Evolutionary conservation across 2,113 vertebrate genomes (phyloP).

Genomic region (Boulengerochromis microlepis): DNA sequence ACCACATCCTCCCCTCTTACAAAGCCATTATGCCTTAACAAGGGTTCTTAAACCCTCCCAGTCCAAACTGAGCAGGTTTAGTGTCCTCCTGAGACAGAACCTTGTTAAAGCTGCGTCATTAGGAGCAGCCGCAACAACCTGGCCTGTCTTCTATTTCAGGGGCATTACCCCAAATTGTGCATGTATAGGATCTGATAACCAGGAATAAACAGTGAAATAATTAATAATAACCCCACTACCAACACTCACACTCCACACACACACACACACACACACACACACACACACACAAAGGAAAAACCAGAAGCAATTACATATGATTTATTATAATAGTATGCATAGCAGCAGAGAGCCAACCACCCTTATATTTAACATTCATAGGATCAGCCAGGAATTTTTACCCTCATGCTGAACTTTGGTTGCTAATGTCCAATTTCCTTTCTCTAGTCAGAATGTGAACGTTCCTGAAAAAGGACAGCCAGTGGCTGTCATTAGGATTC

Average conservation of each 20-base stretch:
- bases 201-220: background rate
- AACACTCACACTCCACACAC: background rate
- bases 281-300: background rate
- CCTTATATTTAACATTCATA: constrained; percentile 33
- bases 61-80: constrained; percentile 26
- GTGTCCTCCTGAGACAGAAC: constrained; percentile 19
- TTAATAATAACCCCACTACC: background rate
- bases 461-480: background rate
- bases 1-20: constrained; percentile 21
- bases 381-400: constrained; percentile 19
- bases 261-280: background rate
- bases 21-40: constrained; percentile 43
- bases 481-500: background rate
- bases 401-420: constrained; percentile 15
- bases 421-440: constrained; percentile 24
- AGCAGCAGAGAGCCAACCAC: background rate
- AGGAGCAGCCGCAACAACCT: background rate
- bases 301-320: background rate
- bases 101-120: constrained; percentile 12
- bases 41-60: constrained; percentile 32
- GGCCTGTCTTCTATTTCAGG: background rate
- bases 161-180: background rate
- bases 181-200: background rate
- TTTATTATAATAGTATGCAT: constrained; percentile 28
- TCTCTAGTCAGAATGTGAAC: constrained; percentile 14